A percentile compares a stretch with the other conserved stretches of the same genome.
phyloP scores from a whole-genome alignment of 2,797 vertebrate genomes.

The Enteromius paludinosus region DNA sequence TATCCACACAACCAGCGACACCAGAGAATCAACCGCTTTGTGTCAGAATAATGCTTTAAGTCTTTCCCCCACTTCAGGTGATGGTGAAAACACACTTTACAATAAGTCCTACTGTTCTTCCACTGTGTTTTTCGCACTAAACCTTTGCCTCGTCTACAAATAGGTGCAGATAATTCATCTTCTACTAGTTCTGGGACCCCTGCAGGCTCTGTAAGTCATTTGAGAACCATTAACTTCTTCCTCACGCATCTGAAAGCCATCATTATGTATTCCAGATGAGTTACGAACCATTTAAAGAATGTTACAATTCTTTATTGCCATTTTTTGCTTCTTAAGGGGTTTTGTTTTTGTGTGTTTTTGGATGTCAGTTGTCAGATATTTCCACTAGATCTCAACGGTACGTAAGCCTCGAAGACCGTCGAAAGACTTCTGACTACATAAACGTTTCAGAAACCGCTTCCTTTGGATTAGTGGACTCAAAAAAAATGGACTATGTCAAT shows the following conservation, averaged over 20 bases:
- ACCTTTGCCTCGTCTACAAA: slow-evolving; percentile 2
- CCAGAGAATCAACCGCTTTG: background rate
- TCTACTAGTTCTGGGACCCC: slow-evolving; percentile 52
- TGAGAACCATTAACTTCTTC: background rate
- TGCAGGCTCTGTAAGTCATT: slow-evolving; percentile 44
- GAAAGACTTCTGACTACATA: slow-evolving; percentile 36
- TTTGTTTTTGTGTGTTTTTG: slow-evolving; percentile 24
- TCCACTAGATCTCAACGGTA: slow-evolving; percentile 7
- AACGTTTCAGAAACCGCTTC: slow-evolving; percentile 27
- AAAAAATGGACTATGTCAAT: slow-evolving; percentile 47
- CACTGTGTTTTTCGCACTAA: slow-evolving; percentile 7
- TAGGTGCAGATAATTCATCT: slow-evolving; percentile 42
- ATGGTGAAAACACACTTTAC: slow-evolving; percentile 32
- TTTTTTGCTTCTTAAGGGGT: background rate
- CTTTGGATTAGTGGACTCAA: background rate
- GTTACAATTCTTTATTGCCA: background rate
- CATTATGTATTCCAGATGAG: background rate
- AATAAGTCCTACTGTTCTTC: background rate
- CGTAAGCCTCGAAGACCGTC: background rate
- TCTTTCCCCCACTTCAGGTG: background rate
- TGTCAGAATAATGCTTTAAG: background rate
- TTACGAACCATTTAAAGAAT: background rate
- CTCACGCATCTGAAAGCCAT: background rate
- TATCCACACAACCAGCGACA: background rate
- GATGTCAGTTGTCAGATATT: slow-evolving; percentile 30